Base-by-base conservation (phyloP, 2,888 invertebrate species). In the Tortricodes alternella region DNA sequence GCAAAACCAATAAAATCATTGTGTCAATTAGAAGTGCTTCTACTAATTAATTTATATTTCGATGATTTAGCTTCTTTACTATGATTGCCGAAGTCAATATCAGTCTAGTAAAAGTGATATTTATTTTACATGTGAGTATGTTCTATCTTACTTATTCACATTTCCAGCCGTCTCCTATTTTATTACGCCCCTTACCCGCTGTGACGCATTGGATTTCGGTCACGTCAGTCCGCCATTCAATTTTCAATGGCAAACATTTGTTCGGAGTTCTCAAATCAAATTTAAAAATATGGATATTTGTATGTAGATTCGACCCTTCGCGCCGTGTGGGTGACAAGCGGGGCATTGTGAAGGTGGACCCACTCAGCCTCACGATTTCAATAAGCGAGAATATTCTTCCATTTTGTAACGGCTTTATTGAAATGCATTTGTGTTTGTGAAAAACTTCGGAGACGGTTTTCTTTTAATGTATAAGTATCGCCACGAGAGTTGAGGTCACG, bases 161-260 rank as follows among this genome's bases (percentile, higher is more conserved):
- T 21, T 21, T 23, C 34, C 27, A 11, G 11, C 21, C 16, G 34
- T 46, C 13, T 27, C 24, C 19, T 13, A 41, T 49, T 55, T 71
- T 77, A 75, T 73, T 78, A 80, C 79, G 77, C 79, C 79, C 74
- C 69, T 68, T 64, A 46, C 57, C 62, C 57, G 56, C 49, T 67
- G 69, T 63, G 74, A 71, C 68, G 78, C 78, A 79, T 80, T 76
- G 80, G 80, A 86, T 85, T 88, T 86, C 78, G 76, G 83, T 87
- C 88, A 88, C 89, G 86, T 84, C 83, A 84, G 76, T 71, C 74
- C 78, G 75, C 77, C 74, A 73, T 79, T 78, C 86, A 85, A 89
- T 86, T 89, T 89, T 83, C 88, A 88, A 89, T 87, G 78, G 89
- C 84, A 89, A 90, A 90, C 87, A 90, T 89, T 89, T 84, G 89